These are phyloP conservation scores for Trachelus troglodyta DNA, from an alignment of 2,888 invertebrate species.

Conservation along the genomic window DNA sequence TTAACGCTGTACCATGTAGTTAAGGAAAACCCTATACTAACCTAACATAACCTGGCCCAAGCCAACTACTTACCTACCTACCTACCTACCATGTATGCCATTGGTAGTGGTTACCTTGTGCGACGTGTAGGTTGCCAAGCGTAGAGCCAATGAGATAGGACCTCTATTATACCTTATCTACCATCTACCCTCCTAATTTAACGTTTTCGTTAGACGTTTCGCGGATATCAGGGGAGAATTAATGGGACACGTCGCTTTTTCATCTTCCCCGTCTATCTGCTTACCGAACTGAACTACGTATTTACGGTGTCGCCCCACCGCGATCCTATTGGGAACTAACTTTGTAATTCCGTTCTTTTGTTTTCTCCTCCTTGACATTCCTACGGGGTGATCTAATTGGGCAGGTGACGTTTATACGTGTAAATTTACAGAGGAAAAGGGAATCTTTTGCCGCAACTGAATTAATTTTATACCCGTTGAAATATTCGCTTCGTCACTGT, in stretches of 20 bases:
- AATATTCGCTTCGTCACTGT: neutral
- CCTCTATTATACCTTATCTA: slow-evolving; percentile 23
- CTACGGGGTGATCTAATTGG: neutral
- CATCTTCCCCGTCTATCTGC: slow-evolving; percentile 13
- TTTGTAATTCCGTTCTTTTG: neutral
- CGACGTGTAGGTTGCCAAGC: slow-evolving; percentile 2
- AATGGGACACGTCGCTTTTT: slow-evolving; percentile 26
- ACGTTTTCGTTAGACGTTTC: slow-evolving; percentile 24
- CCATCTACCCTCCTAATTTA: slow-evolving; percentile 25
- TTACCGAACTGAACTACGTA: slow-evolving; percentile 18
- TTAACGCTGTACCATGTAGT: neutral
- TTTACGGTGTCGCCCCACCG: slow-evolving; percentile 3
- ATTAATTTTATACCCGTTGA: too few species aligned
- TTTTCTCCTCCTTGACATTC: neutral
- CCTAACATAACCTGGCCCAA: neutral
- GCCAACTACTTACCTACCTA: too few species aligned
- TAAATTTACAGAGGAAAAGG: neutral
- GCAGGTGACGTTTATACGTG: neutral
- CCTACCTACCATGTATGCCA: neutral
- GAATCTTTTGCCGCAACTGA: too few species aligned
- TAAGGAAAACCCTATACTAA: neutral
- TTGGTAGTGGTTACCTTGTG: neutral
- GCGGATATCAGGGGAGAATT: slow-evolving; percentile 22
- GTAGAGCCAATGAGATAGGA: slow-evolving; percentile 19
- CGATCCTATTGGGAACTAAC: neutral